Conservation (phyloP, 2,888 invertebrate species). For the Trachelus iudaicus region DNA sequence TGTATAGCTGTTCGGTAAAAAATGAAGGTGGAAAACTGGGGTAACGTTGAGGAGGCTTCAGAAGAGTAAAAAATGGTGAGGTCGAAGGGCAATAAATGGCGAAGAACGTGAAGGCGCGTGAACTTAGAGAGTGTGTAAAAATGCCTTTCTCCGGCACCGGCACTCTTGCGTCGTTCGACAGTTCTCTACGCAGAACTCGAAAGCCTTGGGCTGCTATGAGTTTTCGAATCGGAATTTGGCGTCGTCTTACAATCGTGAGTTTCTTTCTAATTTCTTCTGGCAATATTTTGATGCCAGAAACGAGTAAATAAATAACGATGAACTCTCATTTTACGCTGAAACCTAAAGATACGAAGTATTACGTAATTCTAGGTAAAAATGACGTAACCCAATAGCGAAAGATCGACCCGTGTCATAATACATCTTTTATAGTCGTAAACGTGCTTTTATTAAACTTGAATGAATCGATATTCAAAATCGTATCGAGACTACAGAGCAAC, state of each 20-base stretch:
- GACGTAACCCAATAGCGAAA: not conserved
- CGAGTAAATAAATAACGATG: not conserved
- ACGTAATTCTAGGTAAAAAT: not conserved
- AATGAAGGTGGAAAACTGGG: not conserved
- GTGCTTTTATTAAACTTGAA: conserved; percentile 31
- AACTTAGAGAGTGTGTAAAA: not conserved
- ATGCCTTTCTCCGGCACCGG: not conserved
- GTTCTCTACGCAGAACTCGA: not conserved
- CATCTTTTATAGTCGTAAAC: not conserved
- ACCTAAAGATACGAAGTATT: not conserved
- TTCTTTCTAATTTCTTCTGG: not conserved
- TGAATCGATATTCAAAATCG: conserved; percentile 39
- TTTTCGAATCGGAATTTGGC: no score
- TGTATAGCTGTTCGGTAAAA: not conserved
- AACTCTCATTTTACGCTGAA: not conserved
- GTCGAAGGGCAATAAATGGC: not conserved
- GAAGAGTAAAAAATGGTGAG: not conserved
- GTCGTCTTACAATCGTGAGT: not conserved
- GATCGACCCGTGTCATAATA: not conserved
- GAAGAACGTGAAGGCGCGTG: not conserved
- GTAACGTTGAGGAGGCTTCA: not conserved
- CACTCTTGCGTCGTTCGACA: not conserved
- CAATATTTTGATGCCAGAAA: not conserved
- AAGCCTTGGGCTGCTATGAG: not conserved
- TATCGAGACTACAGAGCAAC: conserved; percentile 28